These are phyloP conservation scores for Melinaea menophilus DNA, from an alignment of 2,888 invertebrate genomes.

Conservation along the genomic window DNA sequence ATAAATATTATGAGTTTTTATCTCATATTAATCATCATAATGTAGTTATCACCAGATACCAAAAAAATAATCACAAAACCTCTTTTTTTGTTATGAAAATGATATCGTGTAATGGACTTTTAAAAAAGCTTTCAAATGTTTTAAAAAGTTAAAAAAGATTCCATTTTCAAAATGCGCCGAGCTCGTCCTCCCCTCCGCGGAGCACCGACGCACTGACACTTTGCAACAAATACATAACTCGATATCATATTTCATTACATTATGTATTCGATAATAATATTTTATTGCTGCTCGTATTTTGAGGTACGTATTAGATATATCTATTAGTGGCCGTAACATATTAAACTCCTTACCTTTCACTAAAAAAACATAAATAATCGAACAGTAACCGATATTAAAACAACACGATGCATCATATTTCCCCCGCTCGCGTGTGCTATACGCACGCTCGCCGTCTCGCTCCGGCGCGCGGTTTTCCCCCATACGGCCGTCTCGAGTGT, in stretches of 20 bases:
- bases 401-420: slow-evolving; percentile 76
- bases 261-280: slow-evolving; percentile 10
- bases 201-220: slow-evolving; percentile 43
- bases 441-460: slow-evolving; percentile 53
- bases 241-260: slow-evolving; percentile 19
- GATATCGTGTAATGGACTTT: too few species aligned
- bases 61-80: too few species aligned
- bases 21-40: too few species aligned
- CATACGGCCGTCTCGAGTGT: slow-evolving; percentile 43
- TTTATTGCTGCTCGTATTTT: slow-evolving; percentile 10
- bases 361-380: slow-evolving; percentile 64
- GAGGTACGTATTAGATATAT: slow-evolving; percentile 16
- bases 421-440: slow-evolving; percentile 52
- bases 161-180: slow-evolving; percentile 63
- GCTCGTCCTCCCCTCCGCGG: slow-evolving; percentile 59
- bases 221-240: slow-evolving; percentile 9
- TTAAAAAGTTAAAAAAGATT: slow-evolving; percentile 62
- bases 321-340: slow-evolving; percentile 22
- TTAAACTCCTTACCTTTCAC: slow-evolving; percentile 55
- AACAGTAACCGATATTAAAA: slow-evolving; percentile 72
- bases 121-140: slow-evolving; percentile 45
- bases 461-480: slow-evolving; percentile 50
- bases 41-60: too few species aligned
- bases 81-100: too few species aligned
- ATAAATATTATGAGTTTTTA: too few species aligned